Percentiles rank a stretch among this genome's conserved stretches.
Evolutionary conservation across 1,140 invertebrate genomes (phyloP).

Genomic region (Musca vetustissima): DNA sequence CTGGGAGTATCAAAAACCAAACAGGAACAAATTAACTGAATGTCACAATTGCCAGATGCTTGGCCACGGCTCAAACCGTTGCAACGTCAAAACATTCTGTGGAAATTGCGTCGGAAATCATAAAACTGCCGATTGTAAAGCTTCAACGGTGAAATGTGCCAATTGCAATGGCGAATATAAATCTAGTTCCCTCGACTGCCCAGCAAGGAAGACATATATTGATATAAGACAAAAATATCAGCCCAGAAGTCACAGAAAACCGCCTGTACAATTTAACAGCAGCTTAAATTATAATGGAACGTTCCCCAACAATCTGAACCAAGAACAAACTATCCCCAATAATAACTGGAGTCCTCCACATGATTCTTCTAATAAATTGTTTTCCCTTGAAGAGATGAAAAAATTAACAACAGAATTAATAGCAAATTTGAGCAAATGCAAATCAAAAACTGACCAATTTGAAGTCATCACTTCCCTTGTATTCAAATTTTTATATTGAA

Average conservation of each 20-base stretch:
- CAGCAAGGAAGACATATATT: neutral
- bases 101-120: neutral
- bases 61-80: neutral
- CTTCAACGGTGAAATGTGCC: neutral
- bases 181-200: neutral
- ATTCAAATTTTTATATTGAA: neutral
- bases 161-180: neutral
- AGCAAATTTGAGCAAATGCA: neutral
- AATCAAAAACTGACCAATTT: neutral
- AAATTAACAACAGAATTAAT: neutral
- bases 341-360: neutral
- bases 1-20: neutral
- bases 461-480: neutral
- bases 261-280: neutral
- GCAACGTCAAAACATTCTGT: neutral
- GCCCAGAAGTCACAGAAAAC: neutral
- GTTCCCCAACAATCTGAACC: neutral
- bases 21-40: neutral
- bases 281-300: neutral
- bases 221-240: neutral
- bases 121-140: neutral
- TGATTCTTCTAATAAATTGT: neutral
- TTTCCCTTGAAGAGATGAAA: neutral
- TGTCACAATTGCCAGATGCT: constrained; percentile 1
- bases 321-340: neutral